Base-by-base conservation (phyloP, 2,113 vertebrate genomes). In the Albula glossodonta region DNA sequence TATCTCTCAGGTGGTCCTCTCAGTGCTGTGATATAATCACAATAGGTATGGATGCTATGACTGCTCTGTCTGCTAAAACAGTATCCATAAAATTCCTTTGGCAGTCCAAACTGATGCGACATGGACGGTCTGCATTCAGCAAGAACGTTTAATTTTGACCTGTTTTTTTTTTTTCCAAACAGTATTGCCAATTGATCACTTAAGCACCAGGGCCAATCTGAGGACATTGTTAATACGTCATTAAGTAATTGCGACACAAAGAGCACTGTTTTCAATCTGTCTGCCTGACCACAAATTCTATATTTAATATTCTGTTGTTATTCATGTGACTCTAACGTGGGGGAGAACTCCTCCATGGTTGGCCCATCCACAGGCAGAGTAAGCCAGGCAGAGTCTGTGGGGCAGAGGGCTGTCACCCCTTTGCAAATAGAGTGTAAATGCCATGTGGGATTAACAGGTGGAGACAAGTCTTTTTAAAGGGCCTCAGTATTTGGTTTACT, bases 401-500 rank as follows among this genome's bases (percentile, higher is more conserved):
- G 1, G 70, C n/a, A 74, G 70, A 31, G 60, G 17, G 70, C n/a
- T 74, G 70, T 25, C 70, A 74, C 70, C 70, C 70, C 70, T 25
- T n/a, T 74, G 70, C 8, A 74, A 74, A 74, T 31, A 25, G 70
- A 74, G 22, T 31, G 70, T 74, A 74, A 74, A 74, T 74, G 22
- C 70, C 70, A 74, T 74, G n/a, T 74, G 70, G 19, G 70, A 74
- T 74, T 74, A 74, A 74, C 70, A 74, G 70, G 70, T 74, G 49
- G 66, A 7, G 12, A 13, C 2, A 4, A 4, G 50, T 50, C 22
- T 84, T n/a, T 51, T 49, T 63, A 9, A 25, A 52, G 48, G 74
- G 83, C 66, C 13, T 78, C 83, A 74, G 63, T 84, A 41, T 84
- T 53, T 84, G 83, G 50, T 52, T 84, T 78, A 77, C 83, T 77